Evolutionary conservation across 2,888 invertebrate species (phyloP).

Genomic region (Sympetrum striolatum): DNA sequence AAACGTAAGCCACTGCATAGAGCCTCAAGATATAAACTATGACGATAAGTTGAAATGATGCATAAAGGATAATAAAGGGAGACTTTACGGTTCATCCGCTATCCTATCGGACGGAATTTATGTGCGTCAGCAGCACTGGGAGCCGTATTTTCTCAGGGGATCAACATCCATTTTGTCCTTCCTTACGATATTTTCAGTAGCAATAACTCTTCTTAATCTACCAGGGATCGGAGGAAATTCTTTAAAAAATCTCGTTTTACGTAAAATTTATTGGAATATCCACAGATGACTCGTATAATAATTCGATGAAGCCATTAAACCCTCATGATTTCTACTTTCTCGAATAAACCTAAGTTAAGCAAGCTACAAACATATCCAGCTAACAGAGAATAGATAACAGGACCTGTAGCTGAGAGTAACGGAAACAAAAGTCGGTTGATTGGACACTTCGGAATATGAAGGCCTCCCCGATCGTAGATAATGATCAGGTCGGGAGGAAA

Average conservation of each 20-base stretch:
- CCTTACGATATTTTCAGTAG: background rate
- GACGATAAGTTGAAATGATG: too few relatives aligned
- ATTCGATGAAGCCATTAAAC: background rate
- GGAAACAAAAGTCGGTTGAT: too few relatives aligned
- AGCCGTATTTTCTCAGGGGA: background rate
- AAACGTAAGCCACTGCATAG: too few relatives aligned
- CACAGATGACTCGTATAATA: background rate
- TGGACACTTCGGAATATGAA: too few relatives aligned
- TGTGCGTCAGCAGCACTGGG: background rate
- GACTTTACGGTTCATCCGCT: too few relatives aligned
- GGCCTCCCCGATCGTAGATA: too few relatives aligned
- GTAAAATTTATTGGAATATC: background rate
- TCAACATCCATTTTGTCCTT: background rate
- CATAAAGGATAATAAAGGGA: too few relatives aligned
- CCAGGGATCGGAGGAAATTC: background rate
- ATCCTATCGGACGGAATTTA: background rate
- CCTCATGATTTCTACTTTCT: background rate
- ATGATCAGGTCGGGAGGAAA: too few relatives aligned
- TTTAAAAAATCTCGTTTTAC: background rate
- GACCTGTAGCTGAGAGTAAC: too few relatives aligned
- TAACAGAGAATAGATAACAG: background rate
- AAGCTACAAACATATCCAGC: background rate
- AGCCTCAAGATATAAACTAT: too few relatives aligned
- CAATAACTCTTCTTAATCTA: background rate
- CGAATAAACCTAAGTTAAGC: background rate